Base-by-base conservation (phyloP, 2,888 invertebrate species). In the Limnephilus marmoratus region DNA sequence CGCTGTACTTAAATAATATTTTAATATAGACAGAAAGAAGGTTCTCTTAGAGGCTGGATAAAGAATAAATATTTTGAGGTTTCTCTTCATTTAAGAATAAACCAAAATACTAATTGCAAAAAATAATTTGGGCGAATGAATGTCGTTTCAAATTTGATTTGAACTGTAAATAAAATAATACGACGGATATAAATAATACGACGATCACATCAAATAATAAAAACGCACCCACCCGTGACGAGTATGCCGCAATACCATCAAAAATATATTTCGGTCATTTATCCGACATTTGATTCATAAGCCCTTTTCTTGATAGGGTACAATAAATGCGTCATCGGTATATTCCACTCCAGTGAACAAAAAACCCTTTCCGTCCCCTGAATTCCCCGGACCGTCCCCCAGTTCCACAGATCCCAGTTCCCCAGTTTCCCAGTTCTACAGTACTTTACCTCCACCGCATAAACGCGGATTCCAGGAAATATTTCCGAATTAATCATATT, bases 401-500 rank as follows among this genome's bases (percentile, higher is more conserved):
- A 68, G 68, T 68, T n/a, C 68, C 68, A 24, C 81, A 81, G 68
- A 34, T 80, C 88, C 34, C 34, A 34, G 37, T 37, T 80, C 88
- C 37, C 53, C 34, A 68, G 24, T 68, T 68, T 24, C n/a, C 81
- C 34, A 34, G 37, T 37, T 80, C 80, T 89, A 80, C 88, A 81
- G 24, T 80, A 80, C 37, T 29, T 34, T 37, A n/a, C 80, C 68
- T 80, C 88, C 68, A 89, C 88, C 88, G 34, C 88, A 81, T 41
- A 89, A 81, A 89, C 80, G 80, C 80, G 88, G 80, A 81, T 37
- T 89, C 41, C 88, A 89, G 88, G 88, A 89, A 89, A 89, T 89
- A 89, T 89, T 89, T 89, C 88, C 24, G 45, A 89, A 89, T 89
- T 89, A 89, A 89, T 89, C 88, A 89, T 89, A 89, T 80, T 80